phyloP scores from a whole-genome alignment of 2,888 invertebrate genomes.

The Dicyrtomina minuta region DNA sequence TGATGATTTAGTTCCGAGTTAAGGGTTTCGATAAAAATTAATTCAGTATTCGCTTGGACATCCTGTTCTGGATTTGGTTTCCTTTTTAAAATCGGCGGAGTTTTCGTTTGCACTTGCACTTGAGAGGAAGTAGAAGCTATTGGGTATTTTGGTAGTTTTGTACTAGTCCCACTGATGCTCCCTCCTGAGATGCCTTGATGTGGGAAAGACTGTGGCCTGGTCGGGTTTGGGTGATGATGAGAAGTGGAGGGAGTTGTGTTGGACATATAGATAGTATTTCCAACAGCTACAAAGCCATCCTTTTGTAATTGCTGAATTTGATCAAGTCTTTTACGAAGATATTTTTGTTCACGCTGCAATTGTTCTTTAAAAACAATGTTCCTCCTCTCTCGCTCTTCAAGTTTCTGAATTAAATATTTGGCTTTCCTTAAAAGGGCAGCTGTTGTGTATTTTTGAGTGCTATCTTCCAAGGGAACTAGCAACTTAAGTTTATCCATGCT shows the following conservation, averaged over 20 bases:
- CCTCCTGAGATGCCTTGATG: background rate
- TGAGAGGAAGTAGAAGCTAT: background rate
- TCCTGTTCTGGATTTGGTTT: conserved; percentile 1
- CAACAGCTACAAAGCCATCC: background rate
- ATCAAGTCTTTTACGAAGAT: conserved; percentile 2
- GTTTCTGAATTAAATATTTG: conserved; percentile 7
- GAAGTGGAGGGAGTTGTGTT: background rate
- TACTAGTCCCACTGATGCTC: too few relatives aligned
- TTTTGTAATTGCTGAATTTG: conserved; percentile 3
- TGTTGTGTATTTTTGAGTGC: conserved; percentile 16
- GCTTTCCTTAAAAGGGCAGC: conserved; percentile 11
- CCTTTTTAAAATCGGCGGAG: conserved; percentile 22
- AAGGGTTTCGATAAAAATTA: too few relatives aligned
- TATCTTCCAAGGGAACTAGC: conserved; percentile 21
- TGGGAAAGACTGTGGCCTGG: background rate
- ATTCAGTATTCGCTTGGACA: too few relatives aligned
- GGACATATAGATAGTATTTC: background rate
- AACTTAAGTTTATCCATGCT: conserved; percentile 10
- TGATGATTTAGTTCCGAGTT: background rate
- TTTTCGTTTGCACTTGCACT: background rate
- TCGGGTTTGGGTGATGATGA: background rate
- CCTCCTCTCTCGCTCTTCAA: conserved; percentile 17
- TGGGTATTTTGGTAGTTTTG: background rate
- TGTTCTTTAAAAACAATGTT: conserved; percentile 17
- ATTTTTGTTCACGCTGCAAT: conserved; percentile 5